phyloP scores from a whole-genome alignment of 2,888 invertebrate species.

The Trichopria drosophilae region DNA sequence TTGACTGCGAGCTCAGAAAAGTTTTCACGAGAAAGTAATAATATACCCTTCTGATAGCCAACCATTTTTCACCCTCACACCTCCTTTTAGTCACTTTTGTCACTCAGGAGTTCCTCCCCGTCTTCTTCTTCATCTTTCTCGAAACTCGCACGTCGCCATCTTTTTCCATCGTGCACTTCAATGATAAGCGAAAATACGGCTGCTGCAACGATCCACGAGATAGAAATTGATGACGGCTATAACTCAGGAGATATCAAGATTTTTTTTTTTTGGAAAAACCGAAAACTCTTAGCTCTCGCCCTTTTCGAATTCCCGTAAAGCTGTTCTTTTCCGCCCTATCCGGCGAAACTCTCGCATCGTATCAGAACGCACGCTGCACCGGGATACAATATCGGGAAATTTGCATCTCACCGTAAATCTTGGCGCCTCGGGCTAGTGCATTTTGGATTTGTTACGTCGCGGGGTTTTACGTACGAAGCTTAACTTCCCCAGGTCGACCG shows the following conservation, averaged over 20 bases:
- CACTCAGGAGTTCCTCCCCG: conserved; percentile 14
- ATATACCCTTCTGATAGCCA: too few species aligned
- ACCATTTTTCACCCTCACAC: neutral
- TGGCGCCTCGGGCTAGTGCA: conserved; percentile 32
- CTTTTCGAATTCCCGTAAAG: conserved; percentile 15
- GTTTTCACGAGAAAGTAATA: too few species aligned
- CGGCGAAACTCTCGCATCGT: too few species aligned
- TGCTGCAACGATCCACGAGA: conserved; percentile 28
- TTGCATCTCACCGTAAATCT: conserved; percentile 48
- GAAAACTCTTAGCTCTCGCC: too few species aligned
- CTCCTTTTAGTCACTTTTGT: neutral
- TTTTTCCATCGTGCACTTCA: conserved; percentile 39
- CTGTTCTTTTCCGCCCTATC: conserved; percentile 10
- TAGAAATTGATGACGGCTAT: conserved; percentile 48
- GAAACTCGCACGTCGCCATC: conserved; percentile 38
- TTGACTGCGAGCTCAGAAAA: too few species aligned
- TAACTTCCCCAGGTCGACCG: too few species aligned
- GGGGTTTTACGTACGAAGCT: too few species aligned
- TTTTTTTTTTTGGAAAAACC: conserved; percentile 28
- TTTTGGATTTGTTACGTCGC: conserved; percentile 39
- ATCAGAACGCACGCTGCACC: too few species aligned
- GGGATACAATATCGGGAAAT: conserved; percentile 49
- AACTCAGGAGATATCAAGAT: conserved; percentile 44
- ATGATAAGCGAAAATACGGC: conserved; percentile 43
- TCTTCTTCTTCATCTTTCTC: conserved; percentile 12